Conservation (phyloP, 2,113 vertebrate genomes). For the Trematomus loennbergii region DNA sequence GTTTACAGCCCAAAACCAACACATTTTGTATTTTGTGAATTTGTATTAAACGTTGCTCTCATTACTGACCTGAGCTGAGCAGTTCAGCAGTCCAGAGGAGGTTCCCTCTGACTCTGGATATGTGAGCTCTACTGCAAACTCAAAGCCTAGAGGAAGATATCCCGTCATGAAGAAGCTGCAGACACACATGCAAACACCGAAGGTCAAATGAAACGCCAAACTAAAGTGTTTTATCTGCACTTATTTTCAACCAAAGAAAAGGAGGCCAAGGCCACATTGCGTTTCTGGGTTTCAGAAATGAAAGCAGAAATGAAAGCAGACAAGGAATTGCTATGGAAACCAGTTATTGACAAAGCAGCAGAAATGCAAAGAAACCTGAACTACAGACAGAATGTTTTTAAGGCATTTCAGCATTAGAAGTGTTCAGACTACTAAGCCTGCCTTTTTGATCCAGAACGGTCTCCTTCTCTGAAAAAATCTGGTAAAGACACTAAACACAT, state of each 20-base stretch:
- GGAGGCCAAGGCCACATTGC: conserved; percentile 10
- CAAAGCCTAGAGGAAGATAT: conserved; percentile 95
- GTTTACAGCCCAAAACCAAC: background rate
- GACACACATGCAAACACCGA: background rate
- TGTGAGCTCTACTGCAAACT: conserved; percentile 95
- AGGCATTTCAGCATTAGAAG: background rate
- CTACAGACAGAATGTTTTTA: background rate
- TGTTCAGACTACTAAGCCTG: background rate
- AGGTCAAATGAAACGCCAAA: conserved; percentile 2
- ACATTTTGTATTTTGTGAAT: background rate
- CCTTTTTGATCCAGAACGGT: too few species aligned
- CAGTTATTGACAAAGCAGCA: conserved; percentile 35
- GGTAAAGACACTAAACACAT: too few species aligned
- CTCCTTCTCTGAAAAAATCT: too few species aligned
- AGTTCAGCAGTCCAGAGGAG: conserved; percentile 95
- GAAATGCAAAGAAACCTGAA: conserved; percentile 7
- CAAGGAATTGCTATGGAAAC: conserved; percentile 63
- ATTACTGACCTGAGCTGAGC: conserved; percentile 90
- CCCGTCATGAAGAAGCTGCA: conserved; percentile 97
- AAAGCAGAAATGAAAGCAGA: conserved; percentile 16
- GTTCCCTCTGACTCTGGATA: conserved; percentile 96
- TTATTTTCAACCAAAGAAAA: background rate
- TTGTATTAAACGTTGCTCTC: fast-evolving
- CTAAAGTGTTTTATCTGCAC: background rate
- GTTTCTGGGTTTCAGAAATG: conserved; percentile 22